Percentiles rank a stretch among this genome's conserved stretches.
phyloP scores from a whole-genome alignment of 1,140 invertebrate genomes.

The Atta texana region DNA sequence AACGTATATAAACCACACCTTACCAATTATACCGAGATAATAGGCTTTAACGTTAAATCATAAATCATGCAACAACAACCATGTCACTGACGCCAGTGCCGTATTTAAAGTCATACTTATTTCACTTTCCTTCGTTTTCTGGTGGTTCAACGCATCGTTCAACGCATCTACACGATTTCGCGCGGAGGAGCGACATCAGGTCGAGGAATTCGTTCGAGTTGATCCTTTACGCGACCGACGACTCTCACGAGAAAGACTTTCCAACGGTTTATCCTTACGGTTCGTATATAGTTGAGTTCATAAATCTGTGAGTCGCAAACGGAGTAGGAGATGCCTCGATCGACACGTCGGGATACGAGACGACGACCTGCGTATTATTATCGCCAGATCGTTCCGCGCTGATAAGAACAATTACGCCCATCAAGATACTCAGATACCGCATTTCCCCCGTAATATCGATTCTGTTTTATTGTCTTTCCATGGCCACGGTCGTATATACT shows the following conservation, averaged over 20 bases:
- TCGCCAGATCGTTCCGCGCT: conserved; percentile 67
- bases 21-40: conserved; percentile 51
- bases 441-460: conserved; percentile 35
- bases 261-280: conserved; percentile 73
- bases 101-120: background rate
- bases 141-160: background rate
- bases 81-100: conserved; percentile 19
- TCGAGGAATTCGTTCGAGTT: conserved; percentile 46
- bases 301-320: conserved; percentile 67
- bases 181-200: background rate
- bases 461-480: conserved; percentile 56
- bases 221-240: conserved; percentile 32
- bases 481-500: conserved; percentile 25
- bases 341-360: conserved; percentile 33
- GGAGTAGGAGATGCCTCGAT: conserved; percentile 40
- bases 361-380: conserved; percentile 40
- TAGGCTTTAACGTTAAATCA: conserved; percentile 56
- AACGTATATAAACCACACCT: conserved; percentile 53
- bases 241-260: conserved; percentile 67
- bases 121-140: conserved; percentile 20
- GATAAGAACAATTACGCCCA: conserved; percentile 76
- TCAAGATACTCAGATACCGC: conserved; percentile 45
- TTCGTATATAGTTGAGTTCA: conserved; percentile 64
- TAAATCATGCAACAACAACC: conserved; percentile 20
- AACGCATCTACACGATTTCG: background rate